Base-by-base conservation (phyloP, 2,888 invertebrate species). In the Archaeoteleia sp. region DNA sequence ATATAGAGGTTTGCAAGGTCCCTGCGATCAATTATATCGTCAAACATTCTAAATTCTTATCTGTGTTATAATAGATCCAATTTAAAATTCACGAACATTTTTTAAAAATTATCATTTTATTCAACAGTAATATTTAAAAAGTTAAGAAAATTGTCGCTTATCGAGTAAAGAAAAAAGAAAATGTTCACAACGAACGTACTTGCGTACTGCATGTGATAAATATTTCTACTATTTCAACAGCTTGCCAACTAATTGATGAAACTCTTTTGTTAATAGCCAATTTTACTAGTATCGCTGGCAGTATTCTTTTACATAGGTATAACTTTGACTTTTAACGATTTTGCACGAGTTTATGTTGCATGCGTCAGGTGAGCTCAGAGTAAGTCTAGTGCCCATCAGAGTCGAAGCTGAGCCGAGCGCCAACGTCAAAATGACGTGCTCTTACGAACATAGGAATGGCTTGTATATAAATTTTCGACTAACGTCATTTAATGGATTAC, bases 381-480 rank as follows among this genome's bases (percentile, higher is more conserved):
- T 88, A 84, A 86, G 87, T 80, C 82, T 88, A 77, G 85, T 80
- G 57, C 89, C 89, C 23, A 81, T 86, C 73, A 83, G 81, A 70
- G 85, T 86, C 45, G 74, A 77, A 35, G 85, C 85, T 34, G 78
- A 84, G 32, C 80, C 85, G 32, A 86, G 87, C 58, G 78, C 82
- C 39, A 70, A 78, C 68, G 84, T 88, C 61, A 74, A 74, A 65
- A 87, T 89, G 78, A 85, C 82, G 65, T 89, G 89, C 82, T 87
- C 86, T 63, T 89, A 88, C 79, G 78, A 85, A 60, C 86, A 86
- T 73, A 72, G 77, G 46, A 82, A 85, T 37, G 70, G 63, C 39
- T 78, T 87, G 74, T 75, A 81, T 67, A 86, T 88, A 72, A 77
- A 84, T 70, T 86, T 87, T 73, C 77, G 79, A 73, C 80, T 85